Base-by-base conservation (phyloP, 2,888 invertebrate species). In the Lasioglossum vierecki region DNA sequence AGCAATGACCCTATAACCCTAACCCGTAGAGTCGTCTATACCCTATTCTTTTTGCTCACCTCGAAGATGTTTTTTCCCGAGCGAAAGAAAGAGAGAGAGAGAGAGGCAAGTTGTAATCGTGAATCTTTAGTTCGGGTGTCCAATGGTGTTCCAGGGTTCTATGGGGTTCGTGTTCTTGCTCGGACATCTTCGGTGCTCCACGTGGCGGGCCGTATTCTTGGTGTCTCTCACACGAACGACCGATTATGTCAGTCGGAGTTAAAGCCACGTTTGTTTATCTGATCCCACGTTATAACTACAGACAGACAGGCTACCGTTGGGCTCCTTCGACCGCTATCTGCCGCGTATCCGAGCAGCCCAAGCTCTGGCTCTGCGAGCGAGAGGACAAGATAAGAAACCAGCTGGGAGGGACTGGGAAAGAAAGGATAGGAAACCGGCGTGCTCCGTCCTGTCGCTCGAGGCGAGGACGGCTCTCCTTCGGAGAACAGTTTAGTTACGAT, bases 191-290 rank as follows among this genome's bases (percentile, higher is more conserved):
- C 39, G 41, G 63, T 49, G 80, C 79, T 70, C 77, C 80, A 72
- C 70, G 72, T 63, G 63, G 63, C 63, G 26, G 72, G 39, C 66
- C 60, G 74, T 71, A n/a, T 76, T 76, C 74, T 35, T 53, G 26
- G 71, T 41, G 70, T 63, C 68, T 72, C 82, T 76, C 87, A 80
- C 82, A 87, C 71, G 88, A 89, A 86, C 89, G 88, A 87, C 91
- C 92, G 93, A 93, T 93, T 93, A 93, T 93, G 93, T 93, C 93
- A 91, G 92, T 87, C 89, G 89, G 88, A 92, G 90, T 93, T 92
- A 91, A 90, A 88, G 88, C 90, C 89, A 80, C 91, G 92, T 93
- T 94, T 93, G 93, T 93, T 93, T 93, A 94, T 94, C 94, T 93
- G 94, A 94, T 94, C 91, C 85, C 89, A 89, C 91, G 91, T 93